Evolutionary conservation across 1,140 invertebrate genomes (phyloP), one percentile per base, ranked within the genome.

Genomic region (Battus philenor): DNA sequence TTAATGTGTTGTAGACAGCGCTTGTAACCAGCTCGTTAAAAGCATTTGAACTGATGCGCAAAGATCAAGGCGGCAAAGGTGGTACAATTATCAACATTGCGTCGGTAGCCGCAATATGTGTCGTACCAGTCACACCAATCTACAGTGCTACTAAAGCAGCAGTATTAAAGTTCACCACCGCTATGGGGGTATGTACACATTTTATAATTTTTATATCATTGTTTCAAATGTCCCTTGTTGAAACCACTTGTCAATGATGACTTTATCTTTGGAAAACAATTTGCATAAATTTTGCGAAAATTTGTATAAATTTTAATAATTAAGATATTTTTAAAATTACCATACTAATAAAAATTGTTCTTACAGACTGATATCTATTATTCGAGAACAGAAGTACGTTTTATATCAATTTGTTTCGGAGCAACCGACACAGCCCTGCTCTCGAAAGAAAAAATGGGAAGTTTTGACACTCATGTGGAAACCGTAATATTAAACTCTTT

Each of bases 321-420:
- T n/a, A n/a, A n/a, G n/a, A n/a, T n/a, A n/a, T n/a, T n/a, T n/a
- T n/a, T n/a, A n/a, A n/a, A n/a, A n/a, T n/a, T n/a, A n/a, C n/a
- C n/a, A n/a, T n/a, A n/a, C n/a, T n/a, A n/a, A n/a, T n/a, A n/a
- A n/a, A n/a, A n/a, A n/a, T n/a, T n/a, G n/a, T 29, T 26, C 20
- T 44, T 44, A 2, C 26, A 50, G 48, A 27, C 15, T 36, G 32
- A 44, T 10, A 50, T 51, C 30, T 64, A 71, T 30, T 69, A 68
- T 22, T 31, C 50, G 4, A 66, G 50, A 32, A 69, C 72, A 13
- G 79, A 76, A 4, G 79, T 87, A 0, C 49, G 72, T 27, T 59
- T 84, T n/a, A 29, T 87, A 11, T 58, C 64, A 1, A 45, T 86
- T 0, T 86, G 83, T 44, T 84, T 76, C 15, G 83, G 83, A 0